Percentiles rank a stretch among this genome's conserved stretches.
phyloP scores from a whole-genome alignment of 2,888 invertebrate genomes.

The Pelosia muscerda region DNA sequence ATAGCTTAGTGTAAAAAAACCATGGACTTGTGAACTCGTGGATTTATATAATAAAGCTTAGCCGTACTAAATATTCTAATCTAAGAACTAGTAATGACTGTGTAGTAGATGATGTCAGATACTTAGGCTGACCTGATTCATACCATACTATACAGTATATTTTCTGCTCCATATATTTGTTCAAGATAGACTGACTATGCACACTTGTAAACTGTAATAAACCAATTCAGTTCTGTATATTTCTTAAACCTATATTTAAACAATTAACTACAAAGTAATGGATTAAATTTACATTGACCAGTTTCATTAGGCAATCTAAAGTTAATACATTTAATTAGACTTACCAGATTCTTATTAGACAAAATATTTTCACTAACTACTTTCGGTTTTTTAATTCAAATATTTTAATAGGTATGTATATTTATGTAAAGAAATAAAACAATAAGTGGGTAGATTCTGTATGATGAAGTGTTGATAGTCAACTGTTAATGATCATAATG shows the following conservation, averaged over 20 bases:
- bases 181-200: conserved; percentile 30
- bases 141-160: conserved; percentile 33
- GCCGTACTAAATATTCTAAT: neutral
- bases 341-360: conserved; percentile 11
- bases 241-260: neutral
- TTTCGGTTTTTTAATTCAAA: conserved; percentile 19
- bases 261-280: neutral
- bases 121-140: conserved; percentile 57
- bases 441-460: neutral
- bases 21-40: too few species aligned
- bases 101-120: conserved; percentile 59
- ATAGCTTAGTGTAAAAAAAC: too few species aligned
- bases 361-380: conserved; percentile 14
- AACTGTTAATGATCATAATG: neutral
- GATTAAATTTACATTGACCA: neutral
- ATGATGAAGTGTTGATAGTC: conserved; percentile 4
- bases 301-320: neutral
- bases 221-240: conserved; percentile 9
- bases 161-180: conserved; percentile 11
- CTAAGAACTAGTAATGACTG: conserved; percentile 18
- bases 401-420: conserved; percentile 9
- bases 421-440: conserved; percentile 9
- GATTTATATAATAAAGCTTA: too few species aligned
- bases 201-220: conserved; percentile 24
- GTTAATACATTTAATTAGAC: conserved; percentile 10